A percentile compares a stretch with the other conserved stretches of the same genome.
These are phyloP conservation scores for Harlomillsia oculata DNA, from an alignment of 1,140 invertebrate species.

Conservation along the genomic window DNA sequence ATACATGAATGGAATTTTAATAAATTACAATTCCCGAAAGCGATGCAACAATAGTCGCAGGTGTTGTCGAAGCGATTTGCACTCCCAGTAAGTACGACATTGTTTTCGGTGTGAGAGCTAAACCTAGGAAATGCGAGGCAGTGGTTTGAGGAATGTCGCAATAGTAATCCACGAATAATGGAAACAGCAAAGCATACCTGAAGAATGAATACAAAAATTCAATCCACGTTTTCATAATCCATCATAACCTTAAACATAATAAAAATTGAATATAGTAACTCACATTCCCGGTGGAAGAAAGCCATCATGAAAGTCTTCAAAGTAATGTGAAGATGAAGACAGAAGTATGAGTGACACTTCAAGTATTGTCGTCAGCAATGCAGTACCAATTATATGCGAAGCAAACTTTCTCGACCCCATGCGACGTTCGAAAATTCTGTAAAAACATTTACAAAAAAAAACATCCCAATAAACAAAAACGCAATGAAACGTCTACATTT, in stretches of 20 bases:
- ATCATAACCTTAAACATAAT: slow-evolving; percentile 4
- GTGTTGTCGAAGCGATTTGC: slow-evolving; percentile 42
- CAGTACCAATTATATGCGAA: slow-evolving; percentile 43
- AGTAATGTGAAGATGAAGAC: slow-evolving; percentile 39
- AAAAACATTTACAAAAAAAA: slow-evolving; percentile 6
- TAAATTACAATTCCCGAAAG: slow-evolving; percentile 41
- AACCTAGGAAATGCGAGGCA: slow-evolving; percentile 44
- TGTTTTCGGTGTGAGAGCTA: slow-evolving; percentile 49
- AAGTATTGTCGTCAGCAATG: slow-evolving; percentile 41
- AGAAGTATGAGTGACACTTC: slow-evolving; percentile 40
- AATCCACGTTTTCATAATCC: not conserved
- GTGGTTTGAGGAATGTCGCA: slow-evolving; percentile 48
- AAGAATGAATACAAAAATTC: slow-evolving; percentile 19
- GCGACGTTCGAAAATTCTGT: slow-evolving; percentile 47
- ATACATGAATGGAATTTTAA: not conserved
- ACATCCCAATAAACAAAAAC: not conserved
- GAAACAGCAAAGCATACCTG: slow-evolving; percentile 44
- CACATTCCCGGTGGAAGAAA: slow-evolving; percentile 43
- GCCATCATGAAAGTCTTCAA: slow-evolving; percentile 38
- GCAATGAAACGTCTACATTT: not conserved
- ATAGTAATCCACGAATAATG: slow-evolving; percentile 45
- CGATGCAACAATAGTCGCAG: slow-evolving; percentile 39
- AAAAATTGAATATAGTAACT: slow-evolving; percentile 29
- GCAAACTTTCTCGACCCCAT: slow-evolving; percentile 49
- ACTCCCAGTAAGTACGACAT: slow-evolving; percentile 48